These are phyloP conservation scores for Caerostris extrusa DNA, from an alignment of 1,140 invertebrate species.

Conservation along the genomic window DNA sequence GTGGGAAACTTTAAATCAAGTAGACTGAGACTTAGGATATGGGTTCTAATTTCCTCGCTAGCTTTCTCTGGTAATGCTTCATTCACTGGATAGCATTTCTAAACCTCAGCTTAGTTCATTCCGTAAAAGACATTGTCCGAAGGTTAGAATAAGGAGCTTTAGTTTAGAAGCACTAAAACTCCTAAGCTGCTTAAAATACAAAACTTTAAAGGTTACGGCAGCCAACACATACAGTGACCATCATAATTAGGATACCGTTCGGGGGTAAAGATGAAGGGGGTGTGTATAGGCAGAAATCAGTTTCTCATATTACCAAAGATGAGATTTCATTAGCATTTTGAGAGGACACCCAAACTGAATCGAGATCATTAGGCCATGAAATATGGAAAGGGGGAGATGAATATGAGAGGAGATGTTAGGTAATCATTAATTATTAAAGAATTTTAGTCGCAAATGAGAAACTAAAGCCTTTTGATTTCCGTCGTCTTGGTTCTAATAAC, in stretches of 20 bases:
- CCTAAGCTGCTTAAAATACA: slow-evolving; percentile 66
- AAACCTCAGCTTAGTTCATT: slow-evolving; percentile 45
- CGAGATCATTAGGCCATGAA: slow-evolving; percentile 44
- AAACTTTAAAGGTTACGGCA: slow-evolving; percentile 28
- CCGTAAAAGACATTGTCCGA: slow-evolving; percentile 28
- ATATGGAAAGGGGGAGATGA: neutral
- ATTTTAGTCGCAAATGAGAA: neutral
- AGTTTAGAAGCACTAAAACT: slow-evolving; percentile 2
- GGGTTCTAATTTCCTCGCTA: slow-evolving; percentile 32
- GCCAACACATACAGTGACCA: slow-evolving; percentile 30
- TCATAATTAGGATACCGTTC: slow-evolving; percentile 60
- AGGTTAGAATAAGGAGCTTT: slow-evolving; percentile 29
- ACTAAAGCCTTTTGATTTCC: neutral
- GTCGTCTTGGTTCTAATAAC: neutral
- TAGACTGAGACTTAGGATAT: slow-evolving; percentile 22
- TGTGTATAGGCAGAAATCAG: slow-evolving; percentile 30
- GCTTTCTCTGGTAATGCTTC: slow-evolving; percentile 1
- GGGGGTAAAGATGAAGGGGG: slow-evolving; percentile 6
- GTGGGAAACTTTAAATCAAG: slow-evolving; percentile 64
- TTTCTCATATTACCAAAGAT: slow-evolving; percentile 43
- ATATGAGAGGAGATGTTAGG: neutral
- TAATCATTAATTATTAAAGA: slow-evolving; percentile 19
- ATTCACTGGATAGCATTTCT: slow-evolving; percentile 33
- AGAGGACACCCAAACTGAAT: slow-evolving; percentile 28
- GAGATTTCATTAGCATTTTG: slow-evolving; percentile 59